Evolutionary conservation across 1,140 invertebrate genomes (phyloP).

Genomic region (Caenorhabditis brenneri): DNA sequence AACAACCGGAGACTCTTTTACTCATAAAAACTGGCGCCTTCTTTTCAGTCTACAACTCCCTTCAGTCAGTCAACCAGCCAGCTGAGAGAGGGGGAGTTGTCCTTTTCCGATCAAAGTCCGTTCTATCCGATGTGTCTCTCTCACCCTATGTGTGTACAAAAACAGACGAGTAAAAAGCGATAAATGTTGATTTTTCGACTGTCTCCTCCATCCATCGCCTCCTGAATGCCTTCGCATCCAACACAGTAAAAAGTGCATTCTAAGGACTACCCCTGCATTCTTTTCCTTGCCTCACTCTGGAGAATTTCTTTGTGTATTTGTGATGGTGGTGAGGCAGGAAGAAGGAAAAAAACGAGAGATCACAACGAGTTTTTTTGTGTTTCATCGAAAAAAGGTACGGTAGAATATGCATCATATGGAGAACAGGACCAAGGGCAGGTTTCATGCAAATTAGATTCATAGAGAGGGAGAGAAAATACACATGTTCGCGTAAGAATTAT

Average conservation of each 20-base stretch:
- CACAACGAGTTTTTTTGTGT: constrained; percentile 24
- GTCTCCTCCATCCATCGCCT: neutral
- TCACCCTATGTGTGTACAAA: neutral
- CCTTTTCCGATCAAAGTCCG: constrained; percentile 36
- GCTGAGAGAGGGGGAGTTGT: constrained; percentile 43
- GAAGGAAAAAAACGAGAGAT: neutral
- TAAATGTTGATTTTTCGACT: constrained; percentile 3
- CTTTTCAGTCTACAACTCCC: neutral
- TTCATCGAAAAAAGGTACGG: neutral
- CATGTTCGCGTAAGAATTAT: neutral
- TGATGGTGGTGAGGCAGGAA: neutral
- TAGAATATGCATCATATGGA: neutral
- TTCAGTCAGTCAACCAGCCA: neutral
- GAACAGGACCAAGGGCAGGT: neutral
- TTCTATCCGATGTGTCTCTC: neutral
- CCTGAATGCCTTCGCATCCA: neutral
- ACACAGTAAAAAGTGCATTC: constrained; percentile 5
- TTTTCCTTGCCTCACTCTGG: neutral
- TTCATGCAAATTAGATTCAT: constrained; percentile 19
- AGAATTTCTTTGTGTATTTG: neutral
- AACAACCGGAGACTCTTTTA: neutral
- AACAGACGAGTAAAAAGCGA: neutral
- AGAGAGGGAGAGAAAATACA: neutral
- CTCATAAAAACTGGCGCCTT: neutral
- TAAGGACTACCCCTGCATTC: neutral